Base-by-base conservation (phyloP, 2,888 invertebrate genomes). In the Parochlus steinenii region DNA sequence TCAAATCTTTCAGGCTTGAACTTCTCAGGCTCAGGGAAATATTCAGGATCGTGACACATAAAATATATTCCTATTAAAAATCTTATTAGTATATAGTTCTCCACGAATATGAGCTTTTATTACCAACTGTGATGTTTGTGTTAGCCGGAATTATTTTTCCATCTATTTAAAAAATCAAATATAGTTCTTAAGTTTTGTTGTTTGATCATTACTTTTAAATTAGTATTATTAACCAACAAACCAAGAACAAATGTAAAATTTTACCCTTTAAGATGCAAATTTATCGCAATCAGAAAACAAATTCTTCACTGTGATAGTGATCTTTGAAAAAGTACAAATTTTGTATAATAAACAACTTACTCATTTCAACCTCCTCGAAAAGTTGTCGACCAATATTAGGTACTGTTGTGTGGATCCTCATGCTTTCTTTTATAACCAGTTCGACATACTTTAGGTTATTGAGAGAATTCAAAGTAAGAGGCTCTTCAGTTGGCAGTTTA, bases 1-100 rank as follows among this genome's bases (percentile, higher is more conserved):
- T 52, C 49, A 38, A 58, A 59, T n/a, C 58, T 52, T 42, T 59
- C 58, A 3, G 58, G 58, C 34, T 49, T 53, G 33, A 59, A 59
- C 32, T 41, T 43, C 4, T 48, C 36, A 2, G 58, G 44, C 3
- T 58, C 50, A 2, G 45, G 45, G 31, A 55, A 59, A 0, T 55
- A 40, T 10, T 51, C 46, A 38, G 51, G 49, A 17, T 43, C 41
- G 3, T 52, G 51, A 5, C 32, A 28, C 28, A 43, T 35, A 15
- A 27, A 19, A 25, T 30, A 38, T 6, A 35, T 25, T 2, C 31
- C n/a, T n/a, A n/a, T n/a, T n/a, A n/a, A n/a, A n/a, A n/a, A n/a
- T n/a, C n/a, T n/a, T n/a, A n/a, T n/a, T n/a, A n/a, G n/a, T n/a
- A n/a, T n/a, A n/a, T n/a, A n/a, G n/a, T n/a, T n/a, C n/a, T n/a